Evolutionary conservation across 2,797 vertebrate species (phyloP).

Genomic region (Pempheris klunzingeri): DNA sequence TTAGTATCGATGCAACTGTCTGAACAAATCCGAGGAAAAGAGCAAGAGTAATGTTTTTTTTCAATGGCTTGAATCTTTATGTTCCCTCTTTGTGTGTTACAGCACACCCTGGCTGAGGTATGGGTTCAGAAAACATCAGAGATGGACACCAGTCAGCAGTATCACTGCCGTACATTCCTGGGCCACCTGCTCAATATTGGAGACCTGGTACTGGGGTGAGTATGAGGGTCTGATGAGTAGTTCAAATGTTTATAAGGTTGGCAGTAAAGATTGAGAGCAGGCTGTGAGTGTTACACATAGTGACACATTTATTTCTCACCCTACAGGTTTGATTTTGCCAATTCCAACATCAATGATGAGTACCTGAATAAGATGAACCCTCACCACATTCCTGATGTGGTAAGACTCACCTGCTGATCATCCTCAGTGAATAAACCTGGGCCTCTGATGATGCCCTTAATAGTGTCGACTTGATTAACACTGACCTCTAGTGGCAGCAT

Average conservation of each 20-base stretch:
- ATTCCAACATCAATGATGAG: conserved; percentile 96
- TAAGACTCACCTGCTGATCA: conserved; percentile 69
- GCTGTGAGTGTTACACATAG: neutral
- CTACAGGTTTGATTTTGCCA: conserved; percentile 94
- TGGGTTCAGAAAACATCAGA: conserved; percentile 98
- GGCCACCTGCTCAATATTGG: conserved; percentile 97
- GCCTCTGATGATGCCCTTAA: neutral
- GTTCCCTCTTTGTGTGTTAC: conserved; percentile 18
- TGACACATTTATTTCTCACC: neutral
- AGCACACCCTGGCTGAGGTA: conserved; percentile 95
- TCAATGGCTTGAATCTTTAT: conserved; percentile 14
- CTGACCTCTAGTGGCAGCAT: conserved; percentile 67
- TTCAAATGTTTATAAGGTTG: neutral
- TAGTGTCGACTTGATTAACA: conserved; percentile 19
- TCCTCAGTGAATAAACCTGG: neutral
- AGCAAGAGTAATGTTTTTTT: conserved; percentile 30
- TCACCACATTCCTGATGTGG: conserved; percentile 94
- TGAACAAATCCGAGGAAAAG: conserved; percentile 18
- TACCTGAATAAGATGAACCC: conserved; percentile 96
- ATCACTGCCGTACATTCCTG: conserved; percentile 95
- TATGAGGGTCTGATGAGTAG: neutral
- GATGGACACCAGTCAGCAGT: conserved; percentile 93
- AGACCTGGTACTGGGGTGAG: conserved; percentile 90
- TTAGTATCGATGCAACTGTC: conserved; percentile 43
- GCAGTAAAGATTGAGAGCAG: neutral